These are phyloP conservation scores for Zaprionus tsacasi DNA, from an alignment of 1,140 invertebrate genomes.

Conservation along the genomic window DNA sequence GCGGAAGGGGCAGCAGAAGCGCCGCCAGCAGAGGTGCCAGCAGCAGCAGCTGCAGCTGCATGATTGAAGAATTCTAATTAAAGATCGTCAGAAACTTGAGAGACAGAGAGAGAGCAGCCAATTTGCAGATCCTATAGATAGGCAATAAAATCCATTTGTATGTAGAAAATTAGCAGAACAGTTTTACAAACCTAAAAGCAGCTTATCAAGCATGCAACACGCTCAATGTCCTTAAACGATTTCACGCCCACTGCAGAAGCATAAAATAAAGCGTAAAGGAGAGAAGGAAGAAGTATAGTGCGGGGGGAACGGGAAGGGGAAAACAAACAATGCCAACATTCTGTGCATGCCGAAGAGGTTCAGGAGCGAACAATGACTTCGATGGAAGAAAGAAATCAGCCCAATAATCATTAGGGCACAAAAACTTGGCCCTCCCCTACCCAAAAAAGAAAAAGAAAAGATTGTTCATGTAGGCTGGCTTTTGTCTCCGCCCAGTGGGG, in stretches of 20 bases:
- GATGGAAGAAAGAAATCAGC: conserved; percentile 38
- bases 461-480: conserved; percentile 37
- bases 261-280: conserved; percentile 34
- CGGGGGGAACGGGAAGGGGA: not conserved
- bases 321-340: conserved; percentile 63
- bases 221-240: conserved; percentile 36
- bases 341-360: conserved; percentile 30
- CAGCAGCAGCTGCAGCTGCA: not conserved
- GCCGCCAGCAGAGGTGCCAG: no score
- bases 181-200: conserved; percentile 54
- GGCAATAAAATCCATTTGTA: not conserved
- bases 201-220: conserved; percentile 50
- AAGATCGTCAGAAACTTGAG: not conserved
- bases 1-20: not conserved
- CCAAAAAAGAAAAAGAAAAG: not conserved
- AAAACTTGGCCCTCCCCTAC: conserved; percentile 35
- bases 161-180: conserved; percentile 63
- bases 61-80: not conserved
- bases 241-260: conserved; percentile 65
- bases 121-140: not conserved
- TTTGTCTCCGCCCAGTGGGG: conserved; percentile 39
- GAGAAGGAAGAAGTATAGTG: not conserved
- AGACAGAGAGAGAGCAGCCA: not conserved
- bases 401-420: conserved; percentile 77
- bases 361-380: conserved; percentile 18